Base-by-base conservation (phyloP, 2,797 vertebrate species). In the Gambusia yucatana region DNA sequence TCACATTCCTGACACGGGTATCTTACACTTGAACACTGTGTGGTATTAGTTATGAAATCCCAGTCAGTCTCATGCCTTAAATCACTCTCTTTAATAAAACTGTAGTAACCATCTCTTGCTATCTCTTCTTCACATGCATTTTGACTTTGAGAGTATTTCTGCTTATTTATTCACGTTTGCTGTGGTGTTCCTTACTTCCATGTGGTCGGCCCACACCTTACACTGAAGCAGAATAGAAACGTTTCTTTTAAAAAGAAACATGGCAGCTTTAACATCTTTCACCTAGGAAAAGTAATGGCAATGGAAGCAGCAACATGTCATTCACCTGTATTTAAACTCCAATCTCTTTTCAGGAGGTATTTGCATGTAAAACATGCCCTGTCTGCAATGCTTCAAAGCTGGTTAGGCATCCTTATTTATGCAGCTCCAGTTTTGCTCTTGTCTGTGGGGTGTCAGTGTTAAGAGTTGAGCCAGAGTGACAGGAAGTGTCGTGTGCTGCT, bases 391-490 rank as follows among this genome's bases (percentile, higher is more conserved):
- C 75, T 77, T 46, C 70, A 25, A 84, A 61, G 50, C 67, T 65
- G 13, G 33, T 25, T 48, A 52, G 57, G 30, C 71, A 36, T 72
- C 41, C 28, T 77, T 67, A 4, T 73, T 1, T 72, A 13, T 65
- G 73, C 44, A 80, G 30, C 39, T 81, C 13, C 74, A 74, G 17
- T 36, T 73, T 55, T 25, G 73, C 44, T 83, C 44, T 55, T 88
- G 47, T 82, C 78, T 84, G 81, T 79, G 69, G 85, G 91, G 85
- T 89, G 86, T 83, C 67, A 33, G 50, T 44, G 75, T 77, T 48
- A 57, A 59, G 78, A 80, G 52, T 80, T 89, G 77, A 92, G 84
- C 72, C 67, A 77, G 63, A 84, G 79, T 87, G 89, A 92, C 92
- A 91, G 77, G 75, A 83, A 85, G 83, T 80, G 77, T 84, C 72